Percentiles rank a stretch among this genome's conserved stretches.
Conservation (phyloP, 2,888 invertebrate species). For the Monopis laevigella region DNA sequence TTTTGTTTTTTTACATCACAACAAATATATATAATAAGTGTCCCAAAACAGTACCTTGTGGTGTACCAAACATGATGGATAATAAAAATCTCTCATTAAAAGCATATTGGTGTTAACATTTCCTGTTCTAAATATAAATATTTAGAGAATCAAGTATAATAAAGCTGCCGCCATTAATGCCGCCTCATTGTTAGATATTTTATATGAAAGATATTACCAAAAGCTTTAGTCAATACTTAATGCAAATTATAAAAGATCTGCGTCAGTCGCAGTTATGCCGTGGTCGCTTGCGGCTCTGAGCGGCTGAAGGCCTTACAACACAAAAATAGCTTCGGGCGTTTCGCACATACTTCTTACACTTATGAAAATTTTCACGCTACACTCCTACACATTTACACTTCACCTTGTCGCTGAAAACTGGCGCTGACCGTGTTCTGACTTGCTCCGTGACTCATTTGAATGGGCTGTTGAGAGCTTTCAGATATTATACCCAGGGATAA, state of each 20-base stretch:
- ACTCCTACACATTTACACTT: constrained; percentile 60
- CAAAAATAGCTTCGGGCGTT: constrained; percentile 59
- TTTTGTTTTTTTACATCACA: no score
- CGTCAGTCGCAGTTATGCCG: constrained; percentile 11
- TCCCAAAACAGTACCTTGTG: no score
- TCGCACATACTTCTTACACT: constrained; percentile 43
- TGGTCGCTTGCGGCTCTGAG: constrained; percentile 18
- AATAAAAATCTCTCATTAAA: no score
- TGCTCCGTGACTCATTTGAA: constrained; percentile 1
- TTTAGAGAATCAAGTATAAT: no score
- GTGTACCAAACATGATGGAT: no score
- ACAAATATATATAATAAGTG: no score
- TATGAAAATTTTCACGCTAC: constrained; percentile 54
- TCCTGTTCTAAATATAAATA: no score
- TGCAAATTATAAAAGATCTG: constrained; percentile 27
- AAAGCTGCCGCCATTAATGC: no score
- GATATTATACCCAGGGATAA: no score
- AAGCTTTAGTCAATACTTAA: constrained; percentile 6
- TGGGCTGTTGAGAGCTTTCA: constrained; percentile 6
- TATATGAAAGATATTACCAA: background rate
- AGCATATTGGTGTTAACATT: no score
- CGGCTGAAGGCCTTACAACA: constrained; percentile 44
- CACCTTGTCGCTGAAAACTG: constrained; percentile 55
- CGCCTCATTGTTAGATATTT: background rate
- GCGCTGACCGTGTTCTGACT: constrained; percentile 42